Conservation (phyloP, 2,113 vertebrate species). For the Hucho hucho region DNA sequence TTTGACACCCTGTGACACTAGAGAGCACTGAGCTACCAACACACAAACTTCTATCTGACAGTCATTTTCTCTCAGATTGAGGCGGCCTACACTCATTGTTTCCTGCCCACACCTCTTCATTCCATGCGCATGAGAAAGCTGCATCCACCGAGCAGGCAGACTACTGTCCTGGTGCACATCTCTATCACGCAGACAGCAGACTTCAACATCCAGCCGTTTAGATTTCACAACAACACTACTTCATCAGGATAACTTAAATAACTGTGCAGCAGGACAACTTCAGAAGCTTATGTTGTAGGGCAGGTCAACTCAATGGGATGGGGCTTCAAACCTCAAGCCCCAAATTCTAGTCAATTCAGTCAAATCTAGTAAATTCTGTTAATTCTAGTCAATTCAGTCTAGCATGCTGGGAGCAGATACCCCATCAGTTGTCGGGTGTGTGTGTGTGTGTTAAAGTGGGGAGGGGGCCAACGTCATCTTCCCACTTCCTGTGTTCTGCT, state of each 20-base stretch:
- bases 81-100: background rate
- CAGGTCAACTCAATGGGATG: background rate
- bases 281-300: no score
- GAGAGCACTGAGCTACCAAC: no score
- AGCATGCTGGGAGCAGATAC: conserved; percentile 12
- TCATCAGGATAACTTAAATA: no score
- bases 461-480: conserved; percentile 27
- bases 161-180: no score
- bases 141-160: no score
- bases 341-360: conserved; percentile 4
- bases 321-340: conserved; percentile 3
- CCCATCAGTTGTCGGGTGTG: conserved; percentile 8
- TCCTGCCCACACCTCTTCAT: conserved; percentile 7
- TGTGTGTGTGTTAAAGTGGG: conserved; percentile 27
- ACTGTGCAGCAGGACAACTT: no score
- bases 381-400: background rate
- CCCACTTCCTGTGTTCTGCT: conserved; percentile 31
- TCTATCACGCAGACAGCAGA: no score
- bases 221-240: background rate
- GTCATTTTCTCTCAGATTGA: background rate
- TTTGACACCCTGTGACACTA: no score
- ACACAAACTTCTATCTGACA: background rate
- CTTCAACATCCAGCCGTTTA: background rate
- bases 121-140: background rate
- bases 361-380: no score